Percentiles rank a stretch among this genome's conserved stretches.
Conservation (phyloP, 2,797 vertebrate species). For the Leontocebus nigricollis region DNA sequence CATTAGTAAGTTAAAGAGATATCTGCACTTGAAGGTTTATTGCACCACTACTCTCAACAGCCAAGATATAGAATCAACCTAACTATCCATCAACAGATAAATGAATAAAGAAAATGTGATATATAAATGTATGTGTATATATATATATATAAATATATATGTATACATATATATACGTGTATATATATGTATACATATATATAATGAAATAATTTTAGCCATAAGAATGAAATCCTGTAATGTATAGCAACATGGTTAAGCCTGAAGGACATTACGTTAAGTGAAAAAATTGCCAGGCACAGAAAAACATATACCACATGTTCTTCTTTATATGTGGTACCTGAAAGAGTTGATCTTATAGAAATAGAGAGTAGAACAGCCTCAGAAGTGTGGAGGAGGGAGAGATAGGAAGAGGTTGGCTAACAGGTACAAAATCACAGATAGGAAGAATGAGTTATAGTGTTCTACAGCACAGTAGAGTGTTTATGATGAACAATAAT, state of each 20-base stretch:
- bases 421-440: not conserved
- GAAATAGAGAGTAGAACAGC: not conserved
- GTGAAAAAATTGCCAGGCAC: not conserved
- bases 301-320: not conserved
- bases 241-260: not conserved
- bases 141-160: too few relatives aligned
- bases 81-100: not conserved
- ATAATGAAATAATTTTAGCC: not conserved
- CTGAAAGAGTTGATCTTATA: not conserved
- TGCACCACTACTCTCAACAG: not conserved
- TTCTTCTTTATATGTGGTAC: not conserved
- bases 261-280: not conserved
- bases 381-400: not conserved
- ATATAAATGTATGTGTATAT: too few relatives aligned
- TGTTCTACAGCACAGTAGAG: not conserved
- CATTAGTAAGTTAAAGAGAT: not conserved
- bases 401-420: not conserved
- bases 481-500: not conserved
- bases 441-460: not conserved
- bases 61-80: not conserved
- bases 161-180: too few relatives aligned
- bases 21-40: not conserved
- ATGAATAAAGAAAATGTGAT: not conserved
- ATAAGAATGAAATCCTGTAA: not conserved
- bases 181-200: rapidly evolving